Evolutionary conservation across 2,113 vertebrate genomes (phyloP).

Genomic region (Octodon degus): DNA sequence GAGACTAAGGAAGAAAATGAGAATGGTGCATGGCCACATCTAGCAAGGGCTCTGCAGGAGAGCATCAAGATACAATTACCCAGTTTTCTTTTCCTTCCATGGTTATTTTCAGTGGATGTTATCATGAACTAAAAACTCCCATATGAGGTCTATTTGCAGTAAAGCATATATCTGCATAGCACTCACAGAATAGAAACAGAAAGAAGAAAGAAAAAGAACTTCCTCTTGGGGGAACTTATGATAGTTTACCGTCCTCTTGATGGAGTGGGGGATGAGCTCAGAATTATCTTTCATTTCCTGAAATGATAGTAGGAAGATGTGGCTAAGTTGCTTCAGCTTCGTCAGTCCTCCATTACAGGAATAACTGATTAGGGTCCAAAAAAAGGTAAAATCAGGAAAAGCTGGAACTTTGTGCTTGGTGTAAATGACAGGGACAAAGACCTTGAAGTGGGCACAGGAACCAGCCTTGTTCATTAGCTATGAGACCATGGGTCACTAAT

Average conservation of each 20-base stretch:
- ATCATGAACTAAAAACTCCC: not conserved
- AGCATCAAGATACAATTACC: not conserved
- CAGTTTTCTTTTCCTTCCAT: not conserved
- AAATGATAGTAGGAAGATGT: not conserved
- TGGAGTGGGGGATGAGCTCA: not conserved
- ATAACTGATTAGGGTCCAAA: not conserved
- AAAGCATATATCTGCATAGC: not conserved
- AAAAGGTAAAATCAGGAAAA: not conserved
- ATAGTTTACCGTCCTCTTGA: not conserved
- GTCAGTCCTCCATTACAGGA: not conserved
- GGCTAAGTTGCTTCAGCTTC: not conserved
- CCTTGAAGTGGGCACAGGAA: not conserved
- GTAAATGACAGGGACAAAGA: not conserved
- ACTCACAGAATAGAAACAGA: not conserved
- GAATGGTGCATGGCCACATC: not conserved
- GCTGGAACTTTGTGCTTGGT: not conserved
- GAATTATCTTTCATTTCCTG: not conserved
- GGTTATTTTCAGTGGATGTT: not conserved
- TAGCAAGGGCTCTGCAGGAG: not conserved
- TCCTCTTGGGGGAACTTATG: not conserved
- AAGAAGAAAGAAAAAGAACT: not conserved
- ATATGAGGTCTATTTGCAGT: not conserved
- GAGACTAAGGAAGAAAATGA: not conserved
- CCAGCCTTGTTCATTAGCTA: not conserved
- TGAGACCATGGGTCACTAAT: not conserved